Conservation (phyloP, 2,113 vertebrate species). For the Ameiurus melas region DNA sequence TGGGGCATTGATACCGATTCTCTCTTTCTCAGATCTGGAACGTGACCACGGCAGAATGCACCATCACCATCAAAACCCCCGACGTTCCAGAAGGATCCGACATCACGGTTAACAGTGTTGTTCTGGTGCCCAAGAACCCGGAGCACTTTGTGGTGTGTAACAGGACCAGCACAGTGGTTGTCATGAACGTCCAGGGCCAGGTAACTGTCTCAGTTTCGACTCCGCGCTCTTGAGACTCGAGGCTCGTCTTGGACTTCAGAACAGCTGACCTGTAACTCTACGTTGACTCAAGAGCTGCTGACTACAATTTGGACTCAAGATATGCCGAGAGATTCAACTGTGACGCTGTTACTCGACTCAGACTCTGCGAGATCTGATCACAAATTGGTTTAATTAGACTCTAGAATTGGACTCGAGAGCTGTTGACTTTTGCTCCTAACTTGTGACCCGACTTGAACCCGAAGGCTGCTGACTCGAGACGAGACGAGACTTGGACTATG, state of each 20-base stretch:
- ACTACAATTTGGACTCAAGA: background rate
- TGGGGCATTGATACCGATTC: background rate
- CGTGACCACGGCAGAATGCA: constrained; percentile 92
- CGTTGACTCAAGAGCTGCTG: background rate
- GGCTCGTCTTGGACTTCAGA: background rate
- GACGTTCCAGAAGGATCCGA: constrained; percentile 92
- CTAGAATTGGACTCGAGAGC: no score
- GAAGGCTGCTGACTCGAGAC: background rate
- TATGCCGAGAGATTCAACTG: no score
- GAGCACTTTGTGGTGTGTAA: constrained; percentile 99
- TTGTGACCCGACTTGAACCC: no score
- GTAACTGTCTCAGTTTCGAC: constrained; percentile 64
- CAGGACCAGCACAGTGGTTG: constrained; percentile 95
- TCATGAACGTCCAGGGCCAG: constrained; percentile 99
- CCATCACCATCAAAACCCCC: constrained; percentile 92
- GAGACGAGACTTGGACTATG: background rate
- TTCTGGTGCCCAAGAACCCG: constrained; percentile 93
- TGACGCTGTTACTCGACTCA: background rate
- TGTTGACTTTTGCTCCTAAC: background rate
- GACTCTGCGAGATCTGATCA: background rate
- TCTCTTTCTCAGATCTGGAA: constrained; percentile 85
- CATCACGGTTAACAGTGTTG: constrained; percentile 94
- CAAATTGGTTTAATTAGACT: background rate
- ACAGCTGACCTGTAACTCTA: background rate
- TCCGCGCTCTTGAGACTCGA: background rate